A percentile compares a stretch with the other conserved stretches of the same genome.
Conservation (phyloP, 2,888 invertebrate species). For the Monopis laevigella region DNA sequence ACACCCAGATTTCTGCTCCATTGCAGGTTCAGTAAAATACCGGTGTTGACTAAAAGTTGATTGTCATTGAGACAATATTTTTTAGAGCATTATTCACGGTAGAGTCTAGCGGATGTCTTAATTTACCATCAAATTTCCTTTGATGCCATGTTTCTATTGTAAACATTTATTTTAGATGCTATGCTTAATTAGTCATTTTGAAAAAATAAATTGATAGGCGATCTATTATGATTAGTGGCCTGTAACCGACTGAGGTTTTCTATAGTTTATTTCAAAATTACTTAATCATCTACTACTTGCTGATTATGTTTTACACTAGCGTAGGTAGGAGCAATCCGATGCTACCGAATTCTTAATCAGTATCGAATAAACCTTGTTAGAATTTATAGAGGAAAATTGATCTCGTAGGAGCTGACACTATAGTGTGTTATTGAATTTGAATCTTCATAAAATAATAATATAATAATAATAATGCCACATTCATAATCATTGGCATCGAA, state of each 20-base stretch:
- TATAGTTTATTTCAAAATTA: no score
- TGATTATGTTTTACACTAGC: no score
- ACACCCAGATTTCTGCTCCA: no score
- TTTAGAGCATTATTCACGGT: slow-evolving; percentile 23
- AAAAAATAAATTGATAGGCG: slow-evolving; percentile 6
- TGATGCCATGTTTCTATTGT: slow-evolving; percentile 27
- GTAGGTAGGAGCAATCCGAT: no score
- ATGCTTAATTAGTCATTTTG: slow-evolving; percentile 37
- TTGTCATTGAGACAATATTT: slow-evolving; percentile 3
- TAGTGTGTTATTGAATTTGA: slow-evolving; percentile 28
- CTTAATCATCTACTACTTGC: no score
- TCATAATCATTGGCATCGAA: no score
- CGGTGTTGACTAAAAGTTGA: background rate
- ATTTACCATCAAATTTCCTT: slow-evolving; percentile 35
- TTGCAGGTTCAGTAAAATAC: no score
- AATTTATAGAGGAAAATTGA: slow-evolving; percentile 37
- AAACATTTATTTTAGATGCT: slow-evolving; percentile 34
- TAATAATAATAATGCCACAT: no score
- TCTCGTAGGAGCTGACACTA: slow-evolving; percentile 30
- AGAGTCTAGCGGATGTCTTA: slow-evolving; percentile 31
- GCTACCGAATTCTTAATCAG: no score
- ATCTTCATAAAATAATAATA: no score
- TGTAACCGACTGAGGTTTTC: no score
- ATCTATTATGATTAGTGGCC: slow-evolving; percentile 5
- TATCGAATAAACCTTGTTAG: no score